Percentiles rank a stretch among this genome's conserved stretches.
Evolutionary conservation across 2,113 vertebrate genomes (phyloP).

Genomic region (Neopipo cinnamomea): DNA sequence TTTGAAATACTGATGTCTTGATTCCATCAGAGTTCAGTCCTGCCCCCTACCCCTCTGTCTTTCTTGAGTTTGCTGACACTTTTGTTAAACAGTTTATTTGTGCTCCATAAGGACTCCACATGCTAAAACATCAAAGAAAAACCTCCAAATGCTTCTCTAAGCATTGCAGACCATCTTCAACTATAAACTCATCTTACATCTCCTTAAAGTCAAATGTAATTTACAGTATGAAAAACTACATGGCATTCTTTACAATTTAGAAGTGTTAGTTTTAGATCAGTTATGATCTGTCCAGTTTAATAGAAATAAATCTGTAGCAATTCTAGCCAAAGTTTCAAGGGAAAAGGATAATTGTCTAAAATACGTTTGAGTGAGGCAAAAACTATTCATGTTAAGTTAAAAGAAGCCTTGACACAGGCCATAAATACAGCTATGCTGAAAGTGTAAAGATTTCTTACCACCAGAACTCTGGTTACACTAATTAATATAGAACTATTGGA

Average conservation of each 20-base stretch:
- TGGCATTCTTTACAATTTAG: background rate
- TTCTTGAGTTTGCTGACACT: background rate
- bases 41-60: rapidly evolving
- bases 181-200: background rate
- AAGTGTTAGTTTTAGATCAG: background rate
- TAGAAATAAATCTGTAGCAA: background rate
- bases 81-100: background rate
- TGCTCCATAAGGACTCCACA: background rate
- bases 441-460: background rate
- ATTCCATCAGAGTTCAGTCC: background rate
- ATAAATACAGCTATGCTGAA: background rate
- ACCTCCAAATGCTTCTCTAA: background rate
- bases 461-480: background rate
- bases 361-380: background rate
- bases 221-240: background rate
- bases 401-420: background rate
- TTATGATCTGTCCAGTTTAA: background rate
- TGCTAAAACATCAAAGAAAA: background rate
- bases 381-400: background rate
- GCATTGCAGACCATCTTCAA: background rate
- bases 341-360: background rate
- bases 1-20: background rate
- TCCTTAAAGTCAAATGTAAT: background rate
- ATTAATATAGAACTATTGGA: background rate
- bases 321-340: background rate